Conservation (phyloP, 2,113 vertebrate genomes). For the Bubo blakistoni region DNA sequence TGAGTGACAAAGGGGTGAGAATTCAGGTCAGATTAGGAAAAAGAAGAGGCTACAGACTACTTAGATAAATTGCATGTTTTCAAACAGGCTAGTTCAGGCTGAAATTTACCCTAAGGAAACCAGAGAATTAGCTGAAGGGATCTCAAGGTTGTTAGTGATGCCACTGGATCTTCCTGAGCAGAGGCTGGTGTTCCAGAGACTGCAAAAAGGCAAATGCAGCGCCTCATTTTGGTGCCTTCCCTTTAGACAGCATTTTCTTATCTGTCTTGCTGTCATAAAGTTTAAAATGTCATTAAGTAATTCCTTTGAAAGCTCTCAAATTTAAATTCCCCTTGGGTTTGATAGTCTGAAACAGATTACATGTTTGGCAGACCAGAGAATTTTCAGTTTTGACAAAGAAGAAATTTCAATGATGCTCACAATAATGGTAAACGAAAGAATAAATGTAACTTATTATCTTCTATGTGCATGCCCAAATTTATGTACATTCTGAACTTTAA, state of each 20-base stretch:
- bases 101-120: neutral
- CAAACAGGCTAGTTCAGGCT: slow-evolving; percentile 3
- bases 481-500: neutral
- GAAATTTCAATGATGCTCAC: neutral
- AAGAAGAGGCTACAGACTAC: neutral
- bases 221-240: neutral
- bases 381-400: neutral
- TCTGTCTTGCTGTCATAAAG: neutral
- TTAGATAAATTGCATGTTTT: neutral
- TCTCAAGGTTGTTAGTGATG: neutral
- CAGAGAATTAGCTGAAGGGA: neutral
- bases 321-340: neutral
- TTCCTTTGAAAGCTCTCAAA: neutral
- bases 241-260: neutral
- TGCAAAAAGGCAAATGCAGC: neutral
- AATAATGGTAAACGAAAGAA: neutral
- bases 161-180: neutral
- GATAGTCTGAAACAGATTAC: neutral
- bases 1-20: slow-evolving; percentile 20
- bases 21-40: slow-evolving; percentile 21
- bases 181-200: neutral
- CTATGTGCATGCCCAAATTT: neutral
- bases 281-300: neutral
- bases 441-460: neutral
- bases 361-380: neutral